phyloP scores from a whole-genome alignment of 2,113 vertebrate genomes.

The Vicugna pacos region DNA sequence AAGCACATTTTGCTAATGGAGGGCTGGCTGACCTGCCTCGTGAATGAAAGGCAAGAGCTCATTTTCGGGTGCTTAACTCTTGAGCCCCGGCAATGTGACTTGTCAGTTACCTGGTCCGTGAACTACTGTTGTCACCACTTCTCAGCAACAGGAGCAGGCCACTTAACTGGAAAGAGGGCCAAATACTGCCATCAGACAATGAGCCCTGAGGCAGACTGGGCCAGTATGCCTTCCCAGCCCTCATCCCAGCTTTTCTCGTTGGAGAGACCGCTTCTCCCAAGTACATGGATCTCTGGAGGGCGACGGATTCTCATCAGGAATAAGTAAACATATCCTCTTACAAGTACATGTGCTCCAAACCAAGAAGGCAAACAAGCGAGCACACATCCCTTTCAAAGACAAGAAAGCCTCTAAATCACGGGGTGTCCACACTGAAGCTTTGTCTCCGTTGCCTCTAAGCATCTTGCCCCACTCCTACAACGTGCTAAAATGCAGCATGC shows the following conservation, averaged over 20 bases:
- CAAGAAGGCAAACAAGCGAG: conserved; percentile 36
- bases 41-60: not conserved
- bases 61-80: not conserved
- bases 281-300: not conserved
- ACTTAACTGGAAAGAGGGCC: not conserved
- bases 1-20: not conserved
- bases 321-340: not conserved
- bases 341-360: conserved; percentile 35
- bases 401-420: not conserved
- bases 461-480: not conserved
- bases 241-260: not conserved
- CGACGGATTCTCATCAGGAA: not conserved
- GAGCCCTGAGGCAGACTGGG: not conserved
- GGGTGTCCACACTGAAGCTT: not conserved
- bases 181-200: not conserved
- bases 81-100: not conserved
- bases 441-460: not conserved
- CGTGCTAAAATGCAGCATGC: not conserved
- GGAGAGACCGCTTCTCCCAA: not conserved
- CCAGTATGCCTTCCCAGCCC: not conserved
- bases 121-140: not conserved
- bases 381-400: not conserved
- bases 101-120: not conserved
- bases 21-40: not conserved
- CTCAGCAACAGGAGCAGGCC: not conserved